Conservation (phyloP, 2,888 invertebrate genomes). For the Hydraecia micacea region DNA sequence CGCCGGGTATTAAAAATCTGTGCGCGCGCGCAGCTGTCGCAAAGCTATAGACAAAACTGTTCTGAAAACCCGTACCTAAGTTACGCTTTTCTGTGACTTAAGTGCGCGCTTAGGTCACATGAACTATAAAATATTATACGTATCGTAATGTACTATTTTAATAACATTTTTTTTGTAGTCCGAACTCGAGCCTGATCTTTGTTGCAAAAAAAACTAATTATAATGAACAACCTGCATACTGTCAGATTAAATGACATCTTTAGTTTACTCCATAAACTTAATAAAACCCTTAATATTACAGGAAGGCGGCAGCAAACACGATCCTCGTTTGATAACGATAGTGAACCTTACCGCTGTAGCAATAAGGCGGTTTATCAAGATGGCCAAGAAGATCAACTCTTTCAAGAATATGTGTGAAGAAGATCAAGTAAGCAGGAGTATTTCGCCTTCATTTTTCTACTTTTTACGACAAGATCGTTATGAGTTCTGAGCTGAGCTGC, state of each 20-base stretch:
- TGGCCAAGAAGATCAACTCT: conserved; percentile 96
- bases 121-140: no score
- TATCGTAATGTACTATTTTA: background rate
- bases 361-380: conserved; percentile 95
- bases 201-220: background rate
- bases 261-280: no score
- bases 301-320: conserved; percentile 85
- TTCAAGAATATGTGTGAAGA: conserved; percentile 98
- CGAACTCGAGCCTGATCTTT: background rate
- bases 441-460: background rate
- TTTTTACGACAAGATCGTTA: background rate
- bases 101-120: no score
- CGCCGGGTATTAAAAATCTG: no score
- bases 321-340: conserved; percentile 94
- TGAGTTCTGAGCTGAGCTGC: background rate
- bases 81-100: no score
- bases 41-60: background rate
- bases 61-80: background rate
- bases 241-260: background rate
- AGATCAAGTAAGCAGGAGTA: conserved; percentile 89
- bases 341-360: conserved; percentile 98
- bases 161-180: background rate
- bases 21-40: no score
- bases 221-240: background rate
- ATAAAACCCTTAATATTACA: conserved; percentile 53